Conservation (phyloP, 2,113 vertebrate genomes). For the Peromyscus californicus region DNA sequence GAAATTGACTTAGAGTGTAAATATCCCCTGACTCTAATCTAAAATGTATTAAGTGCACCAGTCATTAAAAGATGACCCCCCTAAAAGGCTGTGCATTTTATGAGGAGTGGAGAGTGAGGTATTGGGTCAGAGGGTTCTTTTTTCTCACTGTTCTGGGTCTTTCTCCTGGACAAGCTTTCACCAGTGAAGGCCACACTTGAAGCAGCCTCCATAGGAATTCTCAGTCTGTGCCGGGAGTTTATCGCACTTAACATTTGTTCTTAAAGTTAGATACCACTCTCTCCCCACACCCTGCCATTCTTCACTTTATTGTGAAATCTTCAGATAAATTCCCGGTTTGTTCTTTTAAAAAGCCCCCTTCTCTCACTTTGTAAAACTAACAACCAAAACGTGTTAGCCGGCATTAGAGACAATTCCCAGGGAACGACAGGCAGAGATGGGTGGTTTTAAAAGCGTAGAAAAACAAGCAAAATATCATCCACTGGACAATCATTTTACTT, state of each 20-base stretch:
- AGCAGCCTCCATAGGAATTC: not conserved
- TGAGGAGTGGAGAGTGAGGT: not conserved
- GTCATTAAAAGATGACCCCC: not conserved
- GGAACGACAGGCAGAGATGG: not conserved
- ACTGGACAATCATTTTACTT: not conserved
- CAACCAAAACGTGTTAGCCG: not conserved
- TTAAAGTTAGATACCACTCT: not conserved
- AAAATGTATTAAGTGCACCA: not conserved
- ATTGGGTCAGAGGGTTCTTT: not conserved
- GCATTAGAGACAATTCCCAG: not conserved
- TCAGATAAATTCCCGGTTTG: slow-evolving; percentile 29
- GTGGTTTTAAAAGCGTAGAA: not conserved
- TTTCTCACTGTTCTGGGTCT: too few relatives aligned
- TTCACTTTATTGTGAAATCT: slow-evolving; percentile 14
- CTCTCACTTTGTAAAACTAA: not conserved
- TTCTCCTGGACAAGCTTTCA: not conserved
- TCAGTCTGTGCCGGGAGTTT: not conserved
- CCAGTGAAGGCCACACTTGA: not conserved
- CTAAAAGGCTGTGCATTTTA: not conserved
- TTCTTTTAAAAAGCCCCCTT: not conserved
- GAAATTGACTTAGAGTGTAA: slow-evolving; percentile 21
- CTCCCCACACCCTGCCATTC: not conserved
- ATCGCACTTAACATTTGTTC: not conserved
- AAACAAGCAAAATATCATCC: not conserved
- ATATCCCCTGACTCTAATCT: not conserved